Evolutionary conservation across 2,888 invertebrate genomes (phyloP), one percentile per base, ranked within the genome.

Genomic region (Elaeidobius kamerunicus): DNA sequence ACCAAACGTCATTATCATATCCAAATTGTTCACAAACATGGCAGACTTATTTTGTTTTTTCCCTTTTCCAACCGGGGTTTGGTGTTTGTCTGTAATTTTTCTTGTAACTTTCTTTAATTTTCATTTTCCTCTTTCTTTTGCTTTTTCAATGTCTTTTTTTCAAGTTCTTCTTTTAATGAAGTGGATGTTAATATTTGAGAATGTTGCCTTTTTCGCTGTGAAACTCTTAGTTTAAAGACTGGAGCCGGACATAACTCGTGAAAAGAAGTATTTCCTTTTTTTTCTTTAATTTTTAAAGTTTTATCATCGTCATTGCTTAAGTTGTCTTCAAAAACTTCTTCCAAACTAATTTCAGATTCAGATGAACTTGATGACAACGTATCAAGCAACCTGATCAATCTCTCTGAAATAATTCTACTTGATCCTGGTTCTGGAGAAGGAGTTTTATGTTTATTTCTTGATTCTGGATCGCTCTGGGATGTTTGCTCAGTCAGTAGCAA

Each of bases 341-440:
- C 46, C 23, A 46, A 46, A 46, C 38, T 45, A 16, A 45, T 17
- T 35, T 45, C 35, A 45, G 43, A 45, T 15, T 45, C 35, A 34
- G 32, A 45, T 39, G 38, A 46, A 46, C 39, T 46, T 35, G 46
- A 46, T 46, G 46, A 39, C 36, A 46, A 20, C 23, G 23, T 39
- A 46, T 46, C 39, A 46, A 23, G 38, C 23, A 46, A 38, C 9
- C 6, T 38, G 20, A 39, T 38, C 38, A 46, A 39, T 46, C 38
- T 38, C 19, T 19, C 45, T 45, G 18, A 12, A 45, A 39, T 19
- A 45, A 28, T 14, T 45, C 45, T 19, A 45, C 45, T 45, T 28
- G 28, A 17, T 45, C 45, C 45, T 16, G 36, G 36, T 35, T 35
- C 36, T 35, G 36, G 36, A 35, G 36, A 35, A 35, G 36, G 36